A percentile compares a stretch with the other conserved stretches of the same genome.
These are phyloP conservation scores for Lagria hirta DNA, from an alignment of 2,888 invertebrate species.

Conservation along the genomic window DNA sequence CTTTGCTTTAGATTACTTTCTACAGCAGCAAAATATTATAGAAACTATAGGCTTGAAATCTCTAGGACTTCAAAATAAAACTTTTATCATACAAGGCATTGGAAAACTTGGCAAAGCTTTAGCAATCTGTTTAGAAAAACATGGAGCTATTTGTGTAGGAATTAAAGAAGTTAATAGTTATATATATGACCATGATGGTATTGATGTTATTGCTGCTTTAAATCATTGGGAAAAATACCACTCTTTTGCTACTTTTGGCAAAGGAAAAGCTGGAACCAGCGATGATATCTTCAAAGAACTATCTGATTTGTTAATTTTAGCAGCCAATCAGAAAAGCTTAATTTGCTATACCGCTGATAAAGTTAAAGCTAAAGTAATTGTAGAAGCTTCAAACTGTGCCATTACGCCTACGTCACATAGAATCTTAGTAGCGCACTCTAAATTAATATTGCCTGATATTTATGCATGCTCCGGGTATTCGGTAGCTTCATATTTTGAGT, in stretches of 20 bases:
- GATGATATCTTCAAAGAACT: conserved; percentile 41
- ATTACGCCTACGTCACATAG: conserved; percentile 48
- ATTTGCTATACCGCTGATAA: conserved; percentile 45
- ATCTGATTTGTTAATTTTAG: conserved; percentile 48
- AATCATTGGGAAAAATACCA: too few species aligned
- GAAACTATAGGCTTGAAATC: conserved; percentile 34
- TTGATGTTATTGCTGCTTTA: too few species aligned
- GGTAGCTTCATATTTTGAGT: conserved; percentile 47
- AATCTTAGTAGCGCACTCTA: conserved; percentile 40
- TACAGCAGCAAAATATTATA: conserved; percentile 41
- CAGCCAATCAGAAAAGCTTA: conserved; percentile 45
- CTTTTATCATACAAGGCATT: conserved; percentile 49
- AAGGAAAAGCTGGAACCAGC: conserved; percentile 34
- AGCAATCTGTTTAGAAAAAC: conserved; percentile 36
- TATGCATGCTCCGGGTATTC: conserved; percentile 45
- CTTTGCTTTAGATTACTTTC: conserved; percentile 40
- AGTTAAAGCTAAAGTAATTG: conserved; percentile 47
- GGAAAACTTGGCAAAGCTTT: conserved; percentile 46
- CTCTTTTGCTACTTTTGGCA: too few species aligned
- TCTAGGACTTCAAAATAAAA: conserved; percentile 42
- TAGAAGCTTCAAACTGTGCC: conserved; percentile 49
- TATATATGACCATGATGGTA: conserved; percentile 44
- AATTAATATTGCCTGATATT: conserved; percentile 49
- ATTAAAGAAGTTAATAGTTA: conserved; percentile 46
- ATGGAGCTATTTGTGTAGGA: conserved; percentile 48